Percentiles rank a stretch among this genome's conserved stretches.
phyloP scores from a whole-genome alignment of 2,888 invertebrate species.

The Acanthosepion lycidas region DNA sequence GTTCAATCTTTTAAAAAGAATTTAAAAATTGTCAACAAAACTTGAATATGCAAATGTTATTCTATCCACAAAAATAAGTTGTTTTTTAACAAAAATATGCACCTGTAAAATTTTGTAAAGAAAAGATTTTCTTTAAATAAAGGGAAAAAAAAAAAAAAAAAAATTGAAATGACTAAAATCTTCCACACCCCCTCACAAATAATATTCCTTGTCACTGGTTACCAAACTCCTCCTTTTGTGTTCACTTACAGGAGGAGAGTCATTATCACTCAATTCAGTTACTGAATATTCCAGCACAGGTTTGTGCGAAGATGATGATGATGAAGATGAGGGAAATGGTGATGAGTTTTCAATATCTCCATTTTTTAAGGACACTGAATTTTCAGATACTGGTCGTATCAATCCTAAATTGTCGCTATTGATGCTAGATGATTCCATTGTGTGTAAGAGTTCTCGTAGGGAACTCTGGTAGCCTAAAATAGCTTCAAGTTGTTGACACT shows the following conservation, averaged over 20 bases:
- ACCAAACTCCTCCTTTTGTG: slow-evolving; percentile 36
- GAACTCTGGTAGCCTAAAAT: slow-evolving; percentile 37
- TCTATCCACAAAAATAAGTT: slow-evolving; percentile 33
- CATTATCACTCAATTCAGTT: slow-evolving; percentile 38
- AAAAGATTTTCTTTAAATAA: not conserved
- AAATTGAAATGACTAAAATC: not conserved
- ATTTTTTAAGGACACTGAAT: slow-evolving; percentile 40
- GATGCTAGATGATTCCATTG: slow-evolving; percentile 43
- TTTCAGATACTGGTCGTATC: slow-evolving; percentile 23
- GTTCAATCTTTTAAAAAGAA: not conserved
- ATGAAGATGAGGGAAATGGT: slow-evolving; percentile 43
- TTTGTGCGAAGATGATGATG: slow-evolving; percentile 37
- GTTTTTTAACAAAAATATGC: not conserved
- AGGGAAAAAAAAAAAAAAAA: not conserved
- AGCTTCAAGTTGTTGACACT: slow-evolving; percentile 36
- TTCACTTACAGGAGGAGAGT: slow-evolving; percentile 25
- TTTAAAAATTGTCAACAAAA: not conserved
- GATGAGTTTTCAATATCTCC: slow-evolving; percentile 42
- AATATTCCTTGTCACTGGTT: slow-evolving; percentile 46
- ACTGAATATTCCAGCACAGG: slow-evolving; percentile 40
- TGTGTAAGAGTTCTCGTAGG: not conserved
- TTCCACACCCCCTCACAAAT: slow-evolving; percentile 33
- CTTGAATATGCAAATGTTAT: not conserved
- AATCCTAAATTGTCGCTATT: not conserved
- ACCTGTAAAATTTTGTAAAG: not conserved